These are phyloP conservation scores for Axinella damicornis DNA, from an alignment of 37 sponge, comb jelly and placozoan genomes.

Conservation along the genomic window DNA sequence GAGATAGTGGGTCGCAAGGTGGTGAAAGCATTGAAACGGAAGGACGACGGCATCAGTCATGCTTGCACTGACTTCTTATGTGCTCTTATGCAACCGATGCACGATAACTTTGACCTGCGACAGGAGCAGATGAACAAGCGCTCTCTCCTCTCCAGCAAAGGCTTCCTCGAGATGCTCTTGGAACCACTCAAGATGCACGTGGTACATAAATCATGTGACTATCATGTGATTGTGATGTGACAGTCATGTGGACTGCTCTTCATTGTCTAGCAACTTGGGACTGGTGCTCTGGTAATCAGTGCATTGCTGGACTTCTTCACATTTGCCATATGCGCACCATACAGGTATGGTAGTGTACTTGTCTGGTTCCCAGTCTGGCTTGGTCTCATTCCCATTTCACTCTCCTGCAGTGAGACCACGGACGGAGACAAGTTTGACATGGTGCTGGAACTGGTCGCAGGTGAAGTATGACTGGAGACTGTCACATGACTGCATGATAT, in stretches of 20 bases:
- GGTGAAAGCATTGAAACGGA: constrained; percentile 88
- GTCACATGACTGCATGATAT: no score
- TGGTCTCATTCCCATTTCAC: background rate
- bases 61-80: constrained; percentile 95
- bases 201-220: constrained; percentile 38
- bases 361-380: background rate
- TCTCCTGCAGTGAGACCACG: constrained; percentile 91
- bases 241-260: constrained; percentile 9
- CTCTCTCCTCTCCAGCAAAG: constrained; percentile 92
- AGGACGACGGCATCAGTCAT: constrained; percentile 91
- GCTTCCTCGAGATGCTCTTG: constrained; percentile 87
- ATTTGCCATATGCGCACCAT: constrained; percentile 98
- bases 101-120: constrained; percentile 94
- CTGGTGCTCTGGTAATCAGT: constrained; percentile 96
- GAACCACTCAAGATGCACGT: constrained; percentile 77
- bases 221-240: background rate
- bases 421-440: constrained; percentile 91
- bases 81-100: constrained; percentile 99
- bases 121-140: constrained; percentile 97
- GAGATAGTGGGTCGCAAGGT: constrained; percentile 84
- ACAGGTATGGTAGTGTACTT: constrained; percentile 64
- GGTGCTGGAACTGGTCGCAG: constrained; percentile 91
- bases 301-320: constrained; percentile 98
- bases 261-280: constrained; percentile 61
- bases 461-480: background rate